Percentiles rank a stretch among this genome's conserved stretches.
Conservation (phyloP, 2,113 vertebrate genomes). For the Gallinago undulata region DNA sequence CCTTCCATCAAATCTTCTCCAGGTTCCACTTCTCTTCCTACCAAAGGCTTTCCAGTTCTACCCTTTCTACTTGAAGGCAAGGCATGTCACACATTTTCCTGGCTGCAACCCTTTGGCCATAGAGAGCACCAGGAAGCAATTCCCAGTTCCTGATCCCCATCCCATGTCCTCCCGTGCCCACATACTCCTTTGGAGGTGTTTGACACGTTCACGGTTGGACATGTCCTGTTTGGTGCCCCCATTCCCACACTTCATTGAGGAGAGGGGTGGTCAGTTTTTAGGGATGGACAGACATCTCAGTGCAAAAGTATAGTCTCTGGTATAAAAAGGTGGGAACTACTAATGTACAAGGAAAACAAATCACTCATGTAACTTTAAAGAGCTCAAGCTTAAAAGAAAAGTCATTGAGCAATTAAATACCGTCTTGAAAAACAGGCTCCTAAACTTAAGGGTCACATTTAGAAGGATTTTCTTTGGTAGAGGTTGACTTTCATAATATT, state of each 20-base stretch:
- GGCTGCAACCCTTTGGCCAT: too few relatives aligned
- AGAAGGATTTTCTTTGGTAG: background rate
- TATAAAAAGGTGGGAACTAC: background rate
- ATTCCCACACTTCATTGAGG: accelerated
- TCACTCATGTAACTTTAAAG: background rate
- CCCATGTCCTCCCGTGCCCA: background rate
- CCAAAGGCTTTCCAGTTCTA: background rate
- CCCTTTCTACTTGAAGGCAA: background rate
- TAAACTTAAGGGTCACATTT: background rate
- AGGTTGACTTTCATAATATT: background rate
- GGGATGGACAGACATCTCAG: background rate
- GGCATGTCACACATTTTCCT: background rate
- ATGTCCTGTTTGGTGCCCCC: background rate
- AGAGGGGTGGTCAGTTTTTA: background rate
- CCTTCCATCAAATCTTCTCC: background rate
- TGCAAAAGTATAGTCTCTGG: background rate
- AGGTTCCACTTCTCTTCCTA: background rate
- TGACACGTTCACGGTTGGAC: background rate
- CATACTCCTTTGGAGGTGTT: background rate
- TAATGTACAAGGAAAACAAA: background rate
- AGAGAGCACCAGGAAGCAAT: background rate
- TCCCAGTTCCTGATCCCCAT: background rate
- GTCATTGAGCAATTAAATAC: background rate
- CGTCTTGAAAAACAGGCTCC: background rate
- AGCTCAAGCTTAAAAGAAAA: background rate